Evolutionary conservation across 1,140 invertebrate genomes (phyloP), one percentile per base, ranked within the genome.

Genomic region (Diachasma alloeum): DNA sequence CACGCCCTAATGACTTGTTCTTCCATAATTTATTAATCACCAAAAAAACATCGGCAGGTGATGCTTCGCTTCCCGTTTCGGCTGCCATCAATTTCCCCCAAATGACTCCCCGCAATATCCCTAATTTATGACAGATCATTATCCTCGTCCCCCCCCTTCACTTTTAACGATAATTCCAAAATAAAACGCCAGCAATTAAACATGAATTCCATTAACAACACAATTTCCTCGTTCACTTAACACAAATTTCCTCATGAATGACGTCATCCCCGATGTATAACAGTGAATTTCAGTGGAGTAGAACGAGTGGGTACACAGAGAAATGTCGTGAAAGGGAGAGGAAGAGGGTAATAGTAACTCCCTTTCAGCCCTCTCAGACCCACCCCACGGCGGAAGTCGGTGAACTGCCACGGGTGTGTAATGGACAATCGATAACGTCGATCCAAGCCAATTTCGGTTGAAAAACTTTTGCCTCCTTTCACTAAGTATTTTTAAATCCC

Each of bases 351-450:
- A 68, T 75, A 68, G 63, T 75, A n/a, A n/a, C 66, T 4, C 31
- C 66, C 36, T 37, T 13, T 36, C 53, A 59, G 10, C 59, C 59
- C 59, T 19, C 59, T 13, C 31, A n/a, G 17, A 0, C 22, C 24
- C 24, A 26, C 39, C 72, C n/a, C 72, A 26, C 26, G 39, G 36
- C 66, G 74, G 74, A 75, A 69, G 66, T 75, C 46, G 56, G 74
- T 56, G 31, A 36, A 53, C 46, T 72, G 71, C 53, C 31, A 37
- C 36, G 36, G 53, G 53, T 74, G 22, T 36, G 37, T 76, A 76
- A 76, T 72, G 69, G 53, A 72, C 69, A 76, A 76, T 76, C 75
- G 69, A 76, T 76, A 68, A 76, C 53, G 69, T 66, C 56, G 53
- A 72, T 76, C 39, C 69, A 17, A 76, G 75, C 69, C 69, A 76